Evolutionary conservation across 2,797 vertebrate genomes (phyloP).

Genomic region (Pteronotus mesoamericanus): DNA sequence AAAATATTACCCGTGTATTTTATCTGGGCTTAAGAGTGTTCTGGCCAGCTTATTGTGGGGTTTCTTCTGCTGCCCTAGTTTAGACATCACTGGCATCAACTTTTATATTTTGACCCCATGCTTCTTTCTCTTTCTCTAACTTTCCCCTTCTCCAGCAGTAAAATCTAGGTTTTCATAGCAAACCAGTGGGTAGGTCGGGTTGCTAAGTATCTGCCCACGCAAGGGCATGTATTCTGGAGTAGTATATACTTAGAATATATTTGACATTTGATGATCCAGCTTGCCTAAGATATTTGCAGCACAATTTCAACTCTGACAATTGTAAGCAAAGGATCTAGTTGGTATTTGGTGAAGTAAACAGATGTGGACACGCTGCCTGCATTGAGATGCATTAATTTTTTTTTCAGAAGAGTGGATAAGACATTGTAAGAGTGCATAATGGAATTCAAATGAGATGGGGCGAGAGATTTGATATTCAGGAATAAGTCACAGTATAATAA

Average conservation of each 20-base stretch:
- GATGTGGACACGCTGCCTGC: background rate
- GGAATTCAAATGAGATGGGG: slow-evolving; percentile 42
- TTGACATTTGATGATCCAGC: slow-evolving; percentile 52
- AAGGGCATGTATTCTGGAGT: slow-evolving; percentile 3
- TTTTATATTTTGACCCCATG: slow-evolving; percentile 1
- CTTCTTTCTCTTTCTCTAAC: background rate
- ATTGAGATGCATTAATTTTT: slow-evolving; percentile 37
- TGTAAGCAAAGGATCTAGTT: slow-evolving; percentile 14
- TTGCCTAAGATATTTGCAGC: slow-evolving; percentile 39
- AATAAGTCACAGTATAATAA: slow-evolving; percentile 15
- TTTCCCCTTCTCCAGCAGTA: background rate
- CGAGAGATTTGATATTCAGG: slow-evolving; percentile 24
- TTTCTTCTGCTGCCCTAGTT: background rate
- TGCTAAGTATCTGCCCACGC: slow-evolving; percentile 3
- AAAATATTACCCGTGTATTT: background rate
- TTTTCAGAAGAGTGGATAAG: slow-evolving; percentile 47
- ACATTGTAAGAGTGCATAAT: slow-evolving; percentile 42
- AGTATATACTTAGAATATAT: background rate
- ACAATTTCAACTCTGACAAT: background rate
- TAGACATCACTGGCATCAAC: background rate
- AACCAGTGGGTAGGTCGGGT: background rate
- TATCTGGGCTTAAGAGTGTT: background rate
- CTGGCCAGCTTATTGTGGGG: background rate
- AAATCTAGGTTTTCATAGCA: slow-evolving; percentile 9
- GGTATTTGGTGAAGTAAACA: slow-evolving; percentile 40